A percentile compares a stretch with the other conserved stretches of the same genome.
Conservation (phyloP, 2,797 vertebrate species). For the Sphenodon punctatus region DNA sequence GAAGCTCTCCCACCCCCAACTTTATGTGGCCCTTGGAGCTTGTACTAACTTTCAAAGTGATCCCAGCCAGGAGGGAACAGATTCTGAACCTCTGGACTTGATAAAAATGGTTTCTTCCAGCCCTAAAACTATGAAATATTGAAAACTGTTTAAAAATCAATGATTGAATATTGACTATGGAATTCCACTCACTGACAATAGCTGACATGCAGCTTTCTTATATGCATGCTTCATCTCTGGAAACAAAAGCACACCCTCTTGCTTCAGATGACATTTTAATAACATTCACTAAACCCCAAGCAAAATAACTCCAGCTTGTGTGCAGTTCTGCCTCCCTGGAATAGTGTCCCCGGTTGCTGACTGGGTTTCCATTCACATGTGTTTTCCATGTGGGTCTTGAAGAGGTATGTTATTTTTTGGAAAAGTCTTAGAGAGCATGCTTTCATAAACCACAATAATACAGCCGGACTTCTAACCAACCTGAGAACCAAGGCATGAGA, state of each 20-base stretch:
- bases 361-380: neutral
- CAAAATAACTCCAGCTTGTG: neutral
- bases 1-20: no score
- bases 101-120: neutral
- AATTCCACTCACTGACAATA: neutral
- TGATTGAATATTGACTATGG: no score
- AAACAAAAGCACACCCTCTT: neutral
- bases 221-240: neutral
- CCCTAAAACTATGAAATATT: neutral
- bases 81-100: no score
- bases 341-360: neutral
- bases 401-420: fast-evolving
- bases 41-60: no score
- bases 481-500: neutral
- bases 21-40: no score
- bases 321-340: neutral
- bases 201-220: neutral
- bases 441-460: neutral
- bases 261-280: neutral
- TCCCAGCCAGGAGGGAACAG: no score
- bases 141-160: neutral
- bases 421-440: fast-evolving
- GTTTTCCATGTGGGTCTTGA: neutral
- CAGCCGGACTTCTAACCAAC: neutral
- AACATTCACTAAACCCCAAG: neutral